Conservation (phyloP, 2,113 vertebrate species). For the Dasyurus viverrinus region DNA sequence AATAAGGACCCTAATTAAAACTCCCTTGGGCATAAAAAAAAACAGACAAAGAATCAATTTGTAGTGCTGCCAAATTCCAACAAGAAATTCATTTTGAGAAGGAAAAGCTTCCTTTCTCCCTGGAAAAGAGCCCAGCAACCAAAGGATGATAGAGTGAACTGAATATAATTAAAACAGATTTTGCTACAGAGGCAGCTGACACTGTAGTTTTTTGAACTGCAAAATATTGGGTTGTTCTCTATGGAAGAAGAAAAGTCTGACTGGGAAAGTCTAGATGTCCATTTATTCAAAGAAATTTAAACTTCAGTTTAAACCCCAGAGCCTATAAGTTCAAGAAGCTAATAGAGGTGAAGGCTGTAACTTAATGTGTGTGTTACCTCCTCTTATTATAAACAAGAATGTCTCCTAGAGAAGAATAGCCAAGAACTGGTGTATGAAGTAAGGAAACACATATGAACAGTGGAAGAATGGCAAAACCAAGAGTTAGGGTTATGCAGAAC, state of each 20-base stretch:
- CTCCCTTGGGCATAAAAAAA: neutral
- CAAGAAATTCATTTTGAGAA: slow-evolving; percentile 20
- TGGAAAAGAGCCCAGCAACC: slow-evolving; percentile 15
- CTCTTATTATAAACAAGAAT: neutral
- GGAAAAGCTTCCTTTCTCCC: neutral
- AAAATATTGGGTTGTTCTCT: neutral
- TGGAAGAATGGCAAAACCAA: neutral
- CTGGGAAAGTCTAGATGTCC: neutral
- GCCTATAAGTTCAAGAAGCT: neutral
- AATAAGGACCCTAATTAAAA: neutral
- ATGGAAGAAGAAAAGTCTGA: neutral
- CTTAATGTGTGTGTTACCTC: neutral
- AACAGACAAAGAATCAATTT: slow-evolving; percentile 9
- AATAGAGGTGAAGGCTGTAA: neutral
- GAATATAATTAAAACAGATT: slow-evolving; percentile 16
- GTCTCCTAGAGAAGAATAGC: neutral
- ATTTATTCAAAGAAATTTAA: neutral
- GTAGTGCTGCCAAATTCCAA: neutral
- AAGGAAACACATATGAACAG: neutral
- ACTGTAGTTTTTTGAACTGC: neutral
- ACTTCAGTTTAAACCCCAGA: neutral
- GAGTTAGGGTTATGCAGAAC: neutral
- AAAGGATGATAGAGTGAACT: slow-evolving; percentile 5
- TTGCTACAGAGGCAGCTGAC: neutral
- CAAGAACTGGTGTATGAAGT: neutral